Base-by-base conservation (phyloP, 1,140 invertebrate species). In the Arctopsyche grandis region DNA sequence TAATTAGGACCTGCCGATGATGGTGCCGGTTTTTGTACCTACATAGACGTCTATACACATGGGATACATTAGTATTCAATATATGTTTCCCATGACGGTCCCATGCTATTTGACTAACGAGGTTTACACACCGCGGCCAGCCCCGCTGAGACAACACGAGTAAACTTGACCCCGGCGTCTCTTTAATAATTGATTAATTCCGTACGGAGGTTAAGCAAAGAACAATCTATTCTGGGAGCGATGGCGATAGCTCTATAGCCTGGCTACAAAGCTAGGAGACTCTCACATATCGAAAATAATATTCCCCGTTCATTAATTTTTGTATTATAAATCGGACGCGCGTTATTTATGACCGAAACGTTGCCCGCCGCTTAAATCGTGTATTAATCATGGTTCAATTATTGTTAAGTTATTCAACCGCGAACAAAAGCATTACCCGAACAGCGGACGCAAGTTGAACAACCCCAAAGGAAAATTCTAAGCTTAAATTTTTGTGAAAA, bases 21-120 rank as follows among this genome's bases (percentile, higher is more conserved):
- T 16, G 48, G 16, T 16, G 48, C 48, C 16, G 48, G 48, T 52
- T 52, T 52, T 52, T 14, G 48, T 52, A 52, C 16, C 10, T 52
- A 52, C 16, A 52, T 46, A 46, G 5, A 46, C 16, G 12, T 52
- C 46, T 74, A 44, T 63, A 75, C n/a, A 74, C 48, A 52, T 52
- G 48, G n/a, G 16, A 16, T 52, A 63, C 26, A 76, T 76, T 76
- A 76, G 56, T 76, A 76, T 76, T 76, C 74, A 76, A 76, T 76
- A 63, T 76, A 52, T 58, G 78, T 66, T 80, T 80, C 79, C 79
- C 79, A 80, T 80, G 75, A 69, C 69, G 76, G 56, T 77, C 75
- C 73, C 79, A 80, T 77, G 79, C 79, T 80, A 80, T 78, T 73
- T 80, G 79, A 80, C 75, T 78, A 80, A 80, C 79, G 79, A 78